phyloP scores from a whole-genome alignment of 2,888 invertebrate genomes.

The Conops quadrifasciatus region DNA sequence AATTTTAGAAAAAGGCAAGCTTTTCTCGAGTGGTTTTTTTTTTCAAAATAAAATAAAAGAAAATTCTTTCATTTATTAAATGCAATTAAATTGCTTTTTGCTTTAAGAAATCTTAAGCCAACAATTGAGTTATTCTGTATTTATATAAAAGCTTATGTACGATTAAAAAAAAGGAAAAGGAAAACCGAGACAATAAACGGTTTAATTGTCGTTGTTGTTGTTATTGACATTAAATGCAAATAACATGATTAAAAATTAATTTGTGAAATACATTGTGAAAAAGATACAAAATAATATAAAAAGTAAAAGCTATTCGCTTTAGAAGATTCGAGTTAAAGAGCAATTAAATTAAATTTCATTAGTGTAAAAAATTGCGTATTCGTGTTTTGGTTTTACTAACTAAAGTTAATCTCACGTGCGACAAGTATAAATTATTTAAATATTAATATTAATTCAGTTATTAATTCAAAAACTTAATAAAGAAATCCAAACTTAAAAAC shows the following conservation, averaged over 20 bases:
- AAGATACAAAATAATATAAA: neutral
- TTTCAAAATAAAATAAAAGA: too few relatives aligned
- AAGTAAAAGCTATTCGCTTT: constrained; percentile 10
- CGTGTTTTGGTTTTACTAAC: neutral
- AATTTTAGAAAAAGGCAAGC: too few relatives aligned
- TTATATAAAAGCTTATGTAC: too few relatives aligned
- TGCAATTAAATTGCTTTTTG: too few relatives aligned
- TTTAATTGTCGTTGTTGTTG: too few relatives aligned
- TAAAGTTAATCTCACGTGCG: constrained; percentile 25
- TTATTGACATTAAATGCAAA: neutral
- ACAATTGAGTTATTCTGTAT: too few relatives aligned
- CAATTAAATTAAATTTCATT: too few relatives aligned
- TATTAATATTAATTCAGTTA: constrained; percentile 2
- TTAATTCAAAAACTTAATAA: neutral
- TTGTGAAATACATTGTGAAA: neutral
- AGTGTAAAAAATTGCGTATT: constrained; percentile 4
- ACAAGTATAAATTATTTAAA: constrained; percentile 9
- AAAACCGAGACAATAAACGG: too few relatives aligned
- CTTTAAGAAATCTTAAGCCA: too few relatives aligned
- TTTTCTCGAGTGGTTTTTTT: too few relatives aligned
- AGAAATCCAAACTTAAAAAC: constrained; percentile 12
- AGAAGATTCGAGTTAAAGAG: constrained; percentile 14
- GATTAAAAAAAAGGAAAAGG: too few relatives aligned
- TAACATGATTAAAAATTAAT: constrained; percentile 7
- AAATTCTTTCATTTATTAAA: too few relatives aligned